Conservation (phyloP, 2,113 vertebrate species). For the Andinoacara biseriatus region DNA sequence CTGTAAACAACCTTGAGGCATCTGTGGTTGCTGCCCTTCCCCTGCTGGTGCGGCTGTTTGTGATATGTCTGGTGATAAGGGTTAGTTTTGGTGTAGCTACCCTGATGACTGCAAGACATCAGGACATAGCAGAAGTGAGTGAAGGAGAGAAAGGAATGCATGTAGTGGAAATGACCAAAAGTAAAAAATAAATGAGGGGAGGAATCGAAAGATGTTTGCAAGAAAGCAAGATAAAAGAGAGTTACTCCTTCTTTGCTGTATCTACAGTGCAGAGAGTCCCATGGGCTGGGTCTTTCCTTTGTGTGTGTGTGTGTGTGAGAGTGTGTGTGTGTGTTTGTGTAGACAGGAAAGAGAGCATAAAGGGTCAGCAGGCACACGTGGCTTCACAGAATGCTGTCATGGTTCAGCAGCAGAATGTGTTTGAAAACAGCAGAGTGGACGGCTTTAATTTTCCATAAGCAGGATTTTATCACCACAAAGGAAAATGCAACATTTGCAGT, state of each 20-base stretch:
- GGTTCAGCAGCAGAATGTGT: constrained; percentile 5
- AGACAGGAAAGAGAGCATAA: constrained; percentile 45
- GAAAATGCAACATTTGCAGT: neutral
- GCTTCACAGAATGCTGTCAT: constrained; percentile 42
- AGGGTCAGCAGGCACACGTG: constrained; percentile 35
- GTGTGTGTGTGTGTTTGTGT: constrained; percentile 17
- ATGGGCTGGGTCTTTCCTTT: constrained; percentile 59
- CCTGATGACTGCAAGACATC: neutral
- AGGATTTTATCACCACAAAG: neutral
- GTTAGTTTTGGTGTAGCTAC: neutral
- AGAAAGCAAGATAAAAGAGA: neutral
- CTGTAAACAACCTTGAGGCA: constrained; percentile 55
- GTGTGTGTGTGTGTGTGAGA: constrained; percentile 12
- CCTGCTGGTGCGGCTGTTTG: constrained; percentile 16
- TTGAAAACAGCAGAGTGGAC: neutral
- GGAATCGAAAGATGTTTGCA: neutral
- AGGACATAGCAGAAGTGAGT: neutral
- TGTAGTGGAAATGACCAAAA: neutral
- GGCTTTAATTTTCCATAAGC: neutral
- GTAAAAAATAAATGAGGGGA: neutral
- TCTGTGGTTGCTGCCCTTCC: constrained; percentile 33
- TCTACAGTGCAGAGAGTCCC: constrained; percentile 35
- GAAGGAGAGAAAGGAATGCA: neutral
- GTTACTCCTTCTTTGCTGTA: constrained; percentile 19
- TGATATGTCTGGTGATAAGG: constrained; percentile 27